These are phyloP conservation scores for Halcyon malimbica DNA, from an alignment of 2,113 vertebrate species.

Conservation along the genomic window DNA sequence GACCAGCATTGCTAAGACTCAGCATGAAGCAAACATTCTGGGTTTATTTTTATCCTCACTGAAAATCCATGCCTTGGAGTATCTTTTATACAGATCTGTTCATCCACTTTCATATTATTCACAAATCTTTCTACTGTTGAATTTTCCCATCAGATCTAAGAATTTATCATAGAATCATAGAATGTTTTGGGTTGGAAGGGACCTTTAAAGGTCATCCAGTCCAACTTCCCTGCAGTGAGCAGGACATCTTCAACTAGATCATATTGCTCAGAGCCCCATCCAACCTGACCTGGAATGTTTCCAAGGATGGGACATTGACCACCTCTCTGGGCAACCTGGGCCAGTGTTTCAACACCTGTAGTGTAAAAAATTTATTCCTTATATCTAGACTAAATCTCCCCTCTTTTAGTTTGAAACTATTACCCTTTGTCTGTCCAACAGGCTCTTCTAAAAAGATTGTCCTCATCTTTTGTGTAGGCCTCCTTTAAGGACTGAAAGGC, in stretches of 20 bases:
- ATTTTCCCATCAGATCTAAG: background rate
- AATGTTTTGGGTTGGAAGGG: background rate
- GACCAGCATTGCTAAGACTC: background rate
- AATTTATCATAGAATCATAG: background rate
- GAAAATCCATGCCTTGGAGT: background rate
- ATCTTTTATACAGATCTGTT: background rate
- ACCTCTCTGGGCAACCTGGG: too few relatives aligned
- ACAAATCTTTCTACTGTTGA: background rate
- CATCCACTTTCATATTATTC: background rate
- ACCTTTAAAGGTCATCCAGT: background rate
- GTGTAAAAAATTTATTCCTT: too few relatives aligned
- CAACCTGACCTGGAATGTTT: too few relatives aligned
- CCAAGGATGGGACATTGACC: too few relatives aligned
- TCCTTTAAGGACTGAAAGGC: background rate
- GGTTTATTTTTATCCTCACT: constrained; percentile 21
- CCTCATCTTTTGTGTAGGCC: too few relatives aligned
- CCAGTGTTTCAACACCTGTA: too few relatives aligned
- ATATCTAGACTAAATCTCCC: background rate
- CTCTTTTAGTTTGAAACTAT: background rate
- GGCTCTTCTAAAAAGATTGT: background rate
- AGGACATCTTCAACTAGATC: background rate
- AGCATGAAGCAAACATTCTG: background rate
- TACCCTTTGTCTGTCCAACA: background rate
- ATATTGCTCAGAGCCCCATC: too few relatives aligned
- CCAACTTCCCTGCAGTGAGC: background rate